Base-by-base conservation (phyloP, 2,888 invertebrate species). In the Gymnosoma rotundatum region DNA sequence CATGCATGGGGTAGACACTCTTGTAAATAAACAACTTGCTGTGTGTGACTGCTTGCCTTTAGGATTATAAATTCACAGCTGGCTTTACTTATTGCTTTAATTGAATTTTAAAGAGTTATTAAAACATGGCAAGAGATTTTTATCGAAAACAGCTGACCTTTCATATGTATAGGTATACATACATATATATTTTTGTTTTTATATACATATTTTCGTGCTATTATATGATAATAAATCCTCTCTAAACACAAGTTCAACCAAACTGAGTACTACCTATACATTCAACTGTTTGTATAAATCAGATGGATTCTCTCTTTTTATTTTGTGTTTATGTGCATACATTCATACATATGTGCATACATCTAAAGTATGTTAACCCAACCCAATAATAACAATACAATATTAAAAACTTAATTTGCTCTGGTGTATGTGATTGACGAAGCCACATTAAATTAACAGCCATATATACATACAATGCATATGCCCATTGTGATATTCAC, bases 131-230 rank as follows among this genome's bases (percentile, higher is more conserved):
- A 73, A 69, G 58, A 70, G 66, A 75, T 16, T 61, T n/a, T 83
- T 85, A 85, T 87, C 86, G 86, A 87, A 88, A 88, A 87, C 88
- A 88, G 88, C 88, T 88, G 88, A 87, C 86, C 79, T 79, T 86
- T 84, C 86, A 86, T 38, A 32, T 38, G 25, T 25, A 8, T 36
- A 61, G 38, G 12, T 12, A 42, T 42, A 7, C 42, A 42, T 42
- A 42, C 12, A 42, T 6, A 5, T 32, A 32, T 32, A 32, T 25
- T 2, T 25, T 25, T 25, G 25, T 25, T n/a, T n/a, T n/a, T n/a
- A n/a, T n/a, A n/a, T n/a, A n/a, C n/a, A n/a, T n/a, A n/a, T n/a
- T n/a, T n/a, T n/a, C 2, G 25, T 32, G 32, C 4, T 73, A n/a
- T 60, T 25, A 38, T 18, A 42, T 64, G 14, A 69, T 58, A 45